Base-by-base conservation (phyloP, 2,113 vertebrate genomes). In the Stigmatopora nigra region DNA sequence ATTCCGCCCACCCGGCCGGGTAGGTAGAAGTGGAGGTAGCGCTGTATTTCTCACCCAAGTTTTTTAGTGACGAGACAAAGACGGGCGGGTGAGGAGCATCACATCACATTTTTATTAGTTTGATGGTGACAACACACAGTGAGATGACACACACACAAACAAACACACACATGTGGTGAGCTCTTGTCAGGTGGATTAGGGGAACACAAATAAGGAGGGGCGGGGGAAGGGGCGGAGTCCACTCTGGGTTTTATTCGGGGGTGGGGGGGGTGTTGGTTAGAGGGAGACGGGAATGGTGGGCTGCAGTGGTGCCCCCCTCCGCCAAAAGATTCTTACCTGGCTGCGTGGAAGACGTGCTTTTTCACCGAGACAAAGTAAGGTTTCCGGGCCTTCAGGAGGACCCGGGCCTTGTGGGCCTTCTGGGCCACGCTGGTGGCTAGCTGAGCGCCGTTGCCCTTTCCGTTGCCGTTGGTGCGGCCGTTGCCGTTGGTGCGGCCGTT, bases 91-190 rank as follows among this genome's bases (percentile, higher is more conserved):
- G n/a, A n/a, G n/a, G 65, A 70, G 81, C 82, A 72, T 82, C 78
- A 81, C 78, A 83, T 77, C 78, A 70, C 61, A 82, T 77, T 69
- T 90, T 90, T 90, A 91, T 90, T 90, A 77, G 76, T 78, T 77
- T 68, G 58, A 73, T 70, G 25, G 79, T 78, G 76, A 88, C 86
- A 89, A 58, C 7, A 59, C 69, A 45, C 64, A 9, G 72, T 61
- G 79, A 80, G 69, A 25, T 20, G 58, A 41, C 58, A 80, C 61
- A 82, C 70, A 59, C 80, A 80, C 61, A 82, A 68, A 59, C 80
- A 69, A 44, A 80, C 62, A 80, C 62, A 82, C 68, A 61, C 13
- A 62, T 65, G 36, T 45, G 73, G 63, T 16, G 61, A 67, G 69
- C 14, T 5, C 56, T 77, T 81, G 82, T 77, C 25, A 60, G 60